Evolutionary conservation across 2,888 invertebrate genomes (phyloP).

Genomic region (Tholera decimalis): DNA sequence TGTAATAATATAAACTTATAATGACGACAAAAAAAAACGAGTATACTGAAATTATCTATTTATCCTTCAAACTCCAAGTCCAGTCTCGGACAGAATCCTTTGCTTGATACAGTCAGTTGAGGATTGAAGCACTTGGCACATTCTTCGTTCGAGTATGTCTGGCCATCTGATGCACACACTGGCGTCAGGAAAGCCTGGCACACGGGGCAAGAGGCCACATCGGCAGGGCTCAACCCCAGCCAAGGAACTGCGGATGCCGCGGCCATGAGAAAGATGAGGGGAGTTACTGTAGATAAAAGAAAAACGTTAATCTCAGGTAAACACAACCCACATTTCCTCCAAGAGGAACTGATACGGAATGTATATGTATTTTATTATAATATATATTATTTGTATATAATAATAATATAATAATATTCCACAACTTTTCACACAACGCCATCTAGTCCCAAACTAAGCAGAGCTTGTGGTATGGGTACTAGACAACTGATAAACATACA

Average conservation of each 20-base stretch:
- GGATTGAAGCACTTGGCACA: constrained; percentile 69
- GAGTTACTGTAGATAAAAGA: constrained; percentile 16
- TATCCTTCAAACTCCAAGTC: constrained; percentile 49
- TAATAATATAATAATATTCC: too few species aligned
- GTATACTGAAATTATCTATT: background rate
- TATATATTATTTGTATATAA: too few species aligned
- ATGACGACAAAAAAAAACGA: background rate
- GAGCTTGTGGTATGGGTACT: too few species aligned
- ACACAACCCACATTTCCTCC: too few species aligned
- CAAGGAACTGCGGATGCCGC: constrained; percentile 12
- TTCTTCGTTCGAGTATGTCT: constrained; percentile 67
- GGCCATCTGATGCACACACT: constrained; percentile 64
- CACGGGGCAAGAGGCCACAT: constrained; percentile 54
- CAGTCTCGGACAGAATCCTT: constrained; percentile 46
- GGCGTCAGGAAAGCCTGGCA: constrained; percentile 49
- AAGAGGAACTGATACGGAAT: too few species aligned
- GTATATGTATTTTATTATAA: too few species aligned
- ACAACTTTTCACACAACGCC: too few species aligned
- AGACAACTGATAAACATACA: too few species aligned
- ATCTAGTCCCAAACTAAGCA: too few species aligned
- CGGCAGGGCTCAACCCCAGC: constrained; percentile 39
- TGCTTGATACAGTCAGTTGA: constrained; percentile 41
- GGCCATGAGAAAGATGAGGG: constrained; percentile 36
- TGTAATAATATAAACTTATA: too few species aligned
- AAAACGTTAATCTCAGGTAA: too few species aligned